Evolutionary conservation across 2,113 vertebrate species (phyloP).

Genomic region (Zootoca vivipara): DNA sequence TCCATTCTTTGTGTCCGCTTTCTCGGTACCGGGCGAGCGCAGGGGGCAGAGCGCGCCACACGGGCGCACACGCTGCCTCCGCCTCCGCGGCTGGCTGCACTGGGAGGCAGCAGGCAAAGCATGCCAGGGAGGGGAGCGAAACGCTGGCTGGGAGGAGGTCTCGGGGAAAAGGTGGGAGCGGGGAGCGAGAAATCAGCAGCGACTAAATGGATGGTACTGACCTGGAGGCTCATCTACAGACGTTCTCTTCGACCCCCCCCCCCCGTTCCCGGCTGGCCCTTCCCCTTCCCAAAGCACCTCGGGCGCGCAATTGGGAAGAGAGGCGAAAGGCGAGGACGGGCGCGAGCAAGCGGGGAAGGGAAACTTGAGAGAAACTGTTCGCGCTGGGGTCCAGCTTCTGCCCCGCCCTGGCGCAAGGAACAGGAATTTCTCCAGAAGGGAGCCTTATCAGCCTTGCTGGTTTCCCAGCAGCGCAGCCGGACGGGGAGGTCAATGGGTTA

Average conservation of each 20-base stretch:
- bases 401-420: slow-evolving; percentile 20
- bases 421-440: slow-evolving; percentile 50
- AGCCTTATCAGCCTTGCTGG: slow-evolving; percentile 46
- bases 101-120: neutral
- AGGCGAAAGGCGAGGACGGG: neutral
- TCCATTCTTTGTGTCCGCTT: too few relatives aligned
- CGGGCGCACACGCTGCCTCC: neutral
- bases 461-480: slow-evolving; percentile 50
- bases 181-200: neutral
- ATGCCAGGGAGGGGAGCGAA: rapidly evolving
- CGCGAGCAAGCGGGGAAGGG: neutral
- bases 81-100: neutral
- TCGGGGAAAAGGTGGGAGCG: rapidly evolving
- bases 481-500: slow-evolving; percentile 56
- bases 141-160: neutral
- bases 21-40: neutral
- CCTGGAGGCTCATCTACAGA: slow-evolving; percentile 27
- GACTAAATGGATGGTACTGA: slow-evolving; percentile 32
- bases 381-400: neutral
- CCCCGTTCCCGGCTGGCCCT: neutral
- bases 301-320: neutral
- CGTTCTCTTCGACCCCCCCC: slow-evolving; percentile 15
- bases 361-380: neutral
- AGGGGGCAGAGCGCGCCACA: neutral
- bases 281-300: neutral